Base-by-base conservation (phyloP, 2,113 vertebrate species). In the Scomber scombrus region DNA sequence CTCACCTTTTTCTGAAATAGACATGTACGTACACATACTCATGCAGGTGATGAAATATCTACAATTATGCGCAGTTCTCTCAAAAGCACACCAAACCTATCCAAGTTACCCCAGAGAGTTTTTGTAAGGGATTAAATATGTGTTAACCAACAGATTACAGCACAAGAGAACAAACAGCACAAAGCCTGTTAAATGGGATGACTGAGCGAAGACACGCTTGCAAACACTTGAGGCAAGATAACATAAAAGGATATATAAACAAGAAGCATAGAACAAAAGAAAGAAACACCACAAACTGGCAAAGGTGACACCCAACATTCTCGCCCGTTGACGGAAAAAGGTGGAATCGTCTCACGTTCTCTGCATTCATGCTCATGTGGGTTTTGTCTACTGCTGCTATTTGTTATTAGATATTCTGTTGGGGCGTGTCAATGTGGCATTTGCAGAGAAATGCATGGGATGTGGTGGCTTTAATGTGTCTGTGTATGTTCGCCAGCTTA, bases 1-100 rank as follows among this genome's bases (percentile, higher is more conserved):
- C 66, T 85, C 86, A 87, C 91, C 89, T 92, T 92, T 93, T 89
- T 89, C 90, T 92, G 78, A 72, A 56, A 54, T 60, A 31, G 11
- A 51, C 7, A 23, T 49, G 40, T 23, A 47, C 31, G 6, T 46
- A 10, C 4, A 74, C 67, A 8, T 65, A 75, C 6, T 43, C 3
- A 12, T 18, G 2, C 47, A 40, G 54, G 62, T 10, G 43, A 11
- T 45, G 10, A 80, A 61, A 29, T 13, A 54, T 49, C 14, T 26
- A 52, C 15, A 26, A 23, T 31, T 7, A 63, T 3, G 21, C 34
- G 34, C 15, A 11, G 40, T 63, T 62, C 23, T 19, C 40, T 62
- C 10, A 34, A 65, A 56, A 54, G 23, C 34, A 52, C 5, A 31
- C 52, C 43, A 49, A 66, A 73, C 7, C 1, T 51, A 29, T 21